Base-by-base conservation (phyloP, 2,888 invertebrate genomes). In the Syrista parreyssii region DNA sequence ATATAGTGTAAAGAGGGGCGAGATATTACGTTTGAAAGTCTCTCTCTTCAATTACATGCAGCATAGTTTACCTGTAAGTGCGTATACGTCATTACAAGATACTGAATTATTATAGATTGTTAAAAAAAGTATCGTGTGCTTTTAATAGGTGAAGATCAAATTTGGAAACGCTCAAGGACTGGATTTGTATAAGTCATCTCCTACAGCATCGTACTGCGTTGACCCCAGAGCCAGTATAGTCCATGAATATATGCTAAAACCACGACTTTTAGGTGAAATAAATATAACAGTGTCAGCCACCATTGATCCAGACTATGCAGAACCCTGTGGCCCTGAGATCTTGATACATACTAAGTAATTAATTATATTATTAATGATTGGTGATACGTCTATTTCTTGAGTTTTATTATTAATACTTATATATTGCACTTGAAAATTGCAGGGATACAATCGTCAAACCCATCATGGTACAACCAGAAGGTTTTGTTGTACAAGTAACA, bases 31-130 rank as follows among this genome's bases (percentile, higher is more conserved):
- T 74, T 90, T 96, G 75, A 93, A 94, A 80, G 94, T 95, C 31
- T 93, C 95, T 0, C 92, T 96, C 72, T 96, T 95, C 91, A 96
- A 96, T 91, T 96, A 96, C 87, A 92, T 95, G 84, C 93, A 94
- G 76, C 93, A 95, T 81, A 94, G 94, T 74, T 90, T 96, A 4
- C 95, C 95, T 75, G 96, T 96, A 89, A 92, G 93, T 88, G 76
- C 68, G 12, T 33, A n/a, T 73, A 33, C 15, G 23, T 73, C 34
- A 33, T 40, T 12, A 40, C 33, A 32, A 31, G 12, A 76, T 73
- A 72, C 68, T 12, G 68, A 12, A 76, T 40, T 40, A 12, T 40
- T 40, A 40, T 15, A 40, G 15, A 40, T 40, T 40, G 4, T 32
- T 31, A 15, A 9, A 68, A 55, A 73, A 30, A 68, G 34, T 33